phyloP scores from a whole-genome alignment of 1,140 invertebrate genomes.

The Ostrea edulis region DNA sequence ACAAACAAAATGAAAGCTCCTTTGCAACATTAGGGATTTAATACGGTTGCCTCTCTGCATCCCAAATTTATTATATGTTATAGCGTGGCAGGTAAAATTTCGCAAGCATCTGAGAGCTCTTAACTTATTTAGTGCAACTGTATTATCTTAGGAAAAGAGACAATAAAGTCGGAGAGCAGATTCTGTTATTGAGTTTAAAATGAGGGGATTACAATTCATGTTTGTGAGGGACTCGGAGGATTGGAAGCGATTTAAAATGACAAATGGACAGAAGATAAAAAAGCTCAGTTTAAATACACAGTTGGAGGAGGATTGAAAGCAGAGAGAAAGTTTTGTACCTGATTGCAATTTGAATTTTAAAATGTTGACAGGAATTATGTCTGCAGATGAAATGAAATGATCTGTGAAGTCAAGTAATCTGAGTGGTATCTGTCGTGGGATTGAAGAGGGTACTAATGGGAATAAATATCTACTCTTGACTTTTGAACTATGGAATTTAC shows the following conservation, averaged over 20 bases:
- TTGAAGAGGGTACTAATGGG: not conserved
- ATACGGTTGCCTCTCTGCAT: not conserved
- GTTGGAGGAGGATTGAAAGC: not conserved
- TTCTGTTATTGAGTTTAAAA: not conserved
- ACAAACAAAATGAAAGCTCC: not conserved
- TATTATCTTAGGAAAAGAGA: not conserved
- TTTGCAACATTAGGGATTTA: slow-evolving; percentile 12
- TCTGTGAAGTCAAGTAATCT: not conserved
- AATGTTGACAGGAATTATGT: not conserved
- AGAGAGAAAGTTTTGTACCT: not conserved
- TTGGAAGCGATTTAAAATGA: slow-evolving; percentile 22
- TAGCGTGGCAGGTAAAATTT: not conserved
- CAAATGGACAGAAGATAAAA: slow-evolving; percentile 22
- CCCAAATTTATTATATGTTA: not conserved
- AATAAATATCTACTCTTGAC: not conserved
- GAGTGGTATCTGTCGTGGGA: not conserved
- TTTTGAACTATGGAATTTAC: slow-evolving; percentile 13
- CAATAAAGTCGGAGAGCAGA: not conserved
- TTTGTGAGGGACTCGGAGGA: slow-evolving; percentile 20
- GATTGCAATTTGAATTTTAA: slow-evolving; percentile 26
- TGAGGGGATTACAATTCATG: not conserved
- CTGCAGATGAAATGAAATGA: not conserved
- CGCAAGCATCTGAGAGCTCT: not conserved
- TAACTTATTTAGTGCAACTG: not conserved
- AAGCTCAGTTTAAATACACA: slow-evolving; percentile 22